These are phyloP conservation scores for Leptinotarsa haldemani DNA, from an alignment of 2,888 invertebrate species.

Conservation along the genomic window DNA sequence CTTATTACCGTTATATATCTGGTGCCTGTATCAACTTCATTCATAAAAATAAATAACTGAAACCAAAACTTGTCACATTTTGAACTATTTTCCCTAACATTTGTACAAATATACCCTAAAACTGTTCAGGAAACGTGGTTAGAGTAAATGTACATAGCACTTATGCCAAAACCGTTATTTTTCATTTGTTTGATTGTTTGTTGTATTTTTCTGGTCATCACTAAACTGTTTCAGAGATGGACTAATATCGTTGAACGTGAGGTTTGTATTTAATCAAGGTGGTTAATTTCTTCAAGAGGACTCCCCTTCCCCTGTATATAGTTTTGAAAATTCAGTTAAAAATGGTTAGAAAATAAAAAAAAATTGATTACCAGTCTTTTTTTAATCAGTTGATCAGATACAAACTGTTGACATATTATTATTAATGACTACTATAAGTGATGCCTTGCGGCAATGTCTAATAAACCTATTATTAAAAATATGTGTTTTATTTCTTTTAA, in stretches of 20 bases:
- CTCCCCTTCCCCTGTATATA: conserved; percentile 39
- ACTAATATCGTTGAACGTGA: conserved; percentile 50
- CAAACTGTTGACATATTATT: conserved; percentile 50
- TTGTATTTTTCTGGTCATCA: conserved; percentile 45
- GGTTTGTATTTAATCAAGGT: conserved; percentile 46
- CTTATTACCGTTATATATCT: too few relatives aligned
- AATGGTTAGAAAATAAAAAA: conserved; percentile 26
- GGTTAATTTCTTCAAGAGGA: conserved; percentile 37
- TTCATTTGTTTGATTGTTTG: conserved; percentile 27
- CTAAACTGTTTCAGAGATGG: conserved; percentile 41
- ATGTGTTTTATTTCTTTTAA: conserved; percentile 25
- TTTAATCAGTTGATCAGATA: conserved; percentile 51
- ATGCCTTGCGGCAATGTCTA: conserved; percentile 51
- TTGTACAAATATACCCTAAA: conserved; percentile 4
- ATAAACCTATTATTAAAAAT: conserved; percentile 51
- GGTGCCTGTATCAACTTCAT: too few relatives aligned
- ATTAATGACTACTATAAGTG: conserved; percentile 50
- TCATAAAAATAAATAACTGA: too few relatives aligned
- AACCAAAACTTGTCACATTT: background rate
- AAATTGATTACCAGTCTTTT: conserved; percentile 30
- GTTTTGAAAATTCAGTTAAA: conserved; percentile 29
- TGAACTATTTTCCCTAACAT: background rate
- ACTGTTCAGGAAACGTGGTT: conserved; percentile 30
- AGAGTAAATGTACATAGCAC: conserved; percentile 33
- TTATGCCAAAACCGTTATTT: conserved; percentile 31